These are phyloP conservation scores for Pseudolycoriella hygida DNA, from an alignment of 2,888 invertebrate genomes.

Conservation along the genomic window DNA sequence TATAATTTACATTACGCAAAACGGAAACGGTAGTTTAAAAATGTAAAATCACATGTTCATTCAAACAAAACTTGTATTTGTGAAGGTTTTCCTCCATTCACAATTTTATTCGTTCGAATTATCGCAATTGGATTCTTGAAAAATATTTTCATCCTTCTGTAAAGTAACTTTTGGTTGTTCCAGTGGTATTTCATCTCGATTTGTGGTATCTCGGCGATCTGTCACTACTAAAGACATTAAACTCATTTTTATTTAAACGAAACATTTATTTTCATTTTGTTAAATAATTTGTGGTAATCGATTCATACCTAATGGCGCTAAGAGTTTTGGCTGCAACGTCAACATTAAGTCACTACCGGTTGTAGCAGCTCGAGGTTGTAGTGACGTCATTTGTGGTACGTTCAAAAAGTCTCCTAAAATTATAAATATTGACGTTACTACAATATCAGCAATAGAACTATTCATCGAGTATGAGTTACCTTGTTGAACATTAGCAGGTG, in stretches of 20 bases:
- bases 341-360: slow-evolving; percentile 51
- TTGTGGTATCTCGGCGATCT: neutral
- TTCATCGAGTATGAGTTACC: slow-evolving; percentile 10
- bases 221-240: neutral
- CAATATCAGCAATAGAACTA: neutral
- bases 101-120: slow-evolving; percentile 9
- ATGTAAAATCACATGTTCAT: no score
- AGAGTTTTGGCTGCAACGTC: slow-evolving; percentile 52
- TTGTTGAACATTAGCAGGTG: slow-evolving; percentile 14
- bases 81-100: no score
- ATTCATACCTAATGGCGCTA: slow-evolving; percentile 27
- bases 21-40: no score
- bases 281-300: neutral
- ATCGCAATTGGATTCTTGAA: slow-evolving; percentile 9
- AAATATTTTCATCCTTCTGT: slow-evolving; percentile 9
- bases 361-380: slow-evolving; percentile 52
- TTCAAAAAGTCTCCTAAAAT: slow-evolving; percentile 34
- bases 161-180: slow-evolving; percentile 11
- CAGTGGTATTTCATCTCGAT: slow-evolving; percentile 9
- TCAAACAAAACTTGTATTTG: no score
- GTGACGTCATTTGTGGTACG: slow-evolving; percentile 34
- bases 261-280: neutral
- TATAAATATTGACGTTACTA: neutral
- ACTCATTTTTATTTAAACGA: neutral
- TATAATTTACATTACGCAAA: no score